Base-by-base conservation (phyloP, 92 coral and sea anemone species). In the Zoanthus gigantus region DNA sequence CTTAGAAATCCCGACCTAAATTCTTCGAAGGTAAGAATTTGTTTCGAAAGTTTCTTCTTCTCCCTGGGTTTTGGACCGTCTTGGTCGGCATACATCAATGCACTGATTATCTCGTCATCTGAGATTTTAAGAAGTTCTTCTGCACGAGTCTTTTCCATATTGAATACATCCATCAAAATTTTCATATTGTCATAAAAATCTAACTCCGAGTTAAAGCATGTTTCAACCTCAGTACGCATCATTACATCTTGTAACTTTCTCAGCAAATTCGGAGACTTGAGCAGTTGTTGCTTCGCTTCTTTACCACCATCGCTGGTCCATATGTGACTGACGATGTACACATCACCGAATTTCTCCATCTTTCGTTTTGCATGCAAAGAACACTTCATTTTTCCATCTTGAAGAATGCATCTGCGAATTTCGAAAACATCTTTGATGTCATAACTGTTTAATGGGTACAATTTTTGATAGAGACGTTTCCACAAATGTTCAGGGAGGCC, bases 401-500 rank as follows among this genome's bases (percentile, higher is more conserved):
- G 72, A 60, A 79, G 72, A 34, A 15, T 42, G 23, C 61, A 87
- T 84, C 89, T 82, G 77, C 87, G 94, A 44, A 91, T 79, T 87
- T 95, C 94, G 88, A 95, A 95, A 37, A 75, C 82, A 79, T 82
- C 81, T 18, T 72, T 83, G 44, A 77, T 85, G 44, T 95, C 98
- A 53, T 60, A 71, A 69, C 83, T 89, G 50, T 85, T 88, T 9
- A 48, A 74, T 14, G 92, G 93, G 30, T 91, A 45, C 72, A 95
- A 66, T 85, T 95, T 95, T 63, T 57, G 72, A 90, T 95, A 92
- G 54, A 95, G 93, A 10, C 87, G 83, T 73, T 89, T 84, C 98
- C 98, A 95, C 48, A 95, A 87, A 14, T 48, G 67, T 13, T 91
- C 92, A n/a, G 98, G 98, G 48, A 95, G 86, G 58, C 98, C 98